Evolutionary conservation across 2,888 invertebrate species (phyloP).

Genomic region (Germaria angustata): DNA sequence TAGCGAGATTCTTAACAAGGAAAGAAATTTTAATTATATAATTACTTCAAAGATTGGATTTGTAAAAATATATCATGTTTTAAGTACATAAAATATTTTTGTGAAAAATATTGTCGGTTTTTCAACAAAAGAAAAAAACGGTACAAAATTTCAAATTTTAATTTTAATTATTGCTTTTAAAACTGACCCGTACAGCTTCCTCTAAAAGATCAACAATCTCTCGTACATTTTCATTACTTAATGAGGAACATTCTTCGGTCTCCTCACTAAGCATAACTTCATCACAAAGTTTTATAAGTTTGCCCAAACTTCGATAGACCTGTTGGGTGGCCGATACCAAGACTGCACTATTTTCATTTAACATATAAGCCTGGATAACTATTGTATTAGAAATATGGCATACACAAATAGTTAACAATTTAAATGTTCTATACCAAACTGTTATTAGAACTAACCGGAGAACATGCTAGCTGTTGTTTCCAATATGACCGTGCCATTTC

Average conservation of each 20-base stretch:
- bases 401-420: too few species aligned
- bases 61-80: too few species aligned
- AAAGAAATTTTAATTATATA: slow-evolving; percentile 16
- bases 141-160: too few species aligned
- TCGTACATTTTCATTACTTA: slow-evolving; percentile 84
- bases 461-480: slow-evolving; percentile 95
- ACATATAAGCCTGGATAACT: slow-evolving; percentile 79
- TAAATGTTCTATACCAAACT: neutral
- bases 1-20: slow-evolving; percentile 84
- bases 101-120: too few species aligned
- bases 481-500: slow-evolving; percentile 95
- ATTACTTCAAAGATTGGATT: too few species aligned
- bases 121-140: too few species aligned
- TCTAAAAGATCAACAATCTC: slow-evolving; percentile 86
- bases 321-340: slow-evolving; percentile 88
- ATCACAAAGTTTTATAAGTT: slow-evolving; percentile 93
- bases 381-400: too few species aligned
- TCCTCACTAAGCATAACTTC: slow-evolving; percentile 90
- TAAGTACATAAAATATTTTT: too few species aligned
- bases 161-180: too few species aligned
- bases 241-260: slow-evolving; percentile 81
- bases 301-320: slow-evolving; percentile 91
- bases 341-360: slow-evolving; percentile 79
- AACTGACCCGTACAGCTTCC: slow-evolving; percentile 85
- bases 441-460: slow-evolving; percentile 81